phyloP scores from a whole-genome alignment of 2,888 invertebrate species.

The Gymnocheta viridis region DNA sequence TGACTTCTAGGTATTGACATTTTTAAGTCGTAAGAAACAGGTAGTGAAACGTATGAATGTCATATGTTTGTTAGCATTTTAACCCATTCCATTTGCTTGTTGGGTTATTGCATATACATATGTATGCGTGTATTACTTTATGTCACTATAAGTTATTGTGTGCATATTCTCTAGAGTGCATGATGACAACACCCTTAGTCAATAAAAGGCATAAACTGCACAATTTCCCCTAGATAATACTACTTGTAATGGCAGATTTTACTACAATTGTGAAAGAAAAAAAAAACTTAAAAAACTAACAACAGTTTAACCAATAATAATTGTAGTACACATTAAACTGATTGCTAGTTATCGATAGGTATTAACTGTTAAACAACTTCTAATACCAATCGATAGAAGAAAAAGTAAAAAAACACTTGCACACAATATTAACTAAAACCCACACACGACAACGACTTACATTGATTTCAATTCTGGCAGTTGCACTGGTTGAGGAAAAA shows the following conservation, averaged over 20 bases:
- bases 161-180: constrained; percentile 22
- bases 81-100: neutral
- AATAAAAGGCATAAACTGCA: constrained; percentile 59
- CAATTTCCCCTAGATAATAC: constrained; percentile 56
- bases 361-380: constrained; percentile 65
- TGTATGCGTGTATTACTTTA: constrained; percentile 13
- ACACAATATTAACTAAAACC: constrained; percentile 9
- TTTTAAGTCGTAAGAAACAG: too few species aligned
- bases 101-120: neutral
- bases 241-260: constrained; percentile 39
- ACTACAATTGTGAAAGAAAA: constrained; percentile 5
- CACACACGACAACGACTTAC: neutral
- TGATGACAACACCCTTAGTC: constrained; percentile 44
- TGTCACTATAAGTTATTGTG: constrained; percentile 10
- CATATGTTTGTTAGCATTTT: neutral
- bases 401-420: neutral
- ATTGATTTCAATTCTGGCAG: constrained; percentile 20
- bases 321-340: constrained; percentile 66
- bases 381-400: constrained; percentile 50
- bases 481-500: neutral
- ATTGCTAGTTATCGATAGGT: constrained; percentile 69
- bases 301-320: constrained; percentile 68
- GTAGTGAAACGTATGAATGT: too few species aligned
- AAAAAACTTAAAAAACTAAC: constrained; percentile 36
- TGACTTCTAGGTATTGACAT: too few species aligned